These are phyloP conservation scores for Nemopilema nomurai DNA, from an alignment of 30 jellyfish, hydroid and myxozoan species.

Conservation along the genomic window DNA sequence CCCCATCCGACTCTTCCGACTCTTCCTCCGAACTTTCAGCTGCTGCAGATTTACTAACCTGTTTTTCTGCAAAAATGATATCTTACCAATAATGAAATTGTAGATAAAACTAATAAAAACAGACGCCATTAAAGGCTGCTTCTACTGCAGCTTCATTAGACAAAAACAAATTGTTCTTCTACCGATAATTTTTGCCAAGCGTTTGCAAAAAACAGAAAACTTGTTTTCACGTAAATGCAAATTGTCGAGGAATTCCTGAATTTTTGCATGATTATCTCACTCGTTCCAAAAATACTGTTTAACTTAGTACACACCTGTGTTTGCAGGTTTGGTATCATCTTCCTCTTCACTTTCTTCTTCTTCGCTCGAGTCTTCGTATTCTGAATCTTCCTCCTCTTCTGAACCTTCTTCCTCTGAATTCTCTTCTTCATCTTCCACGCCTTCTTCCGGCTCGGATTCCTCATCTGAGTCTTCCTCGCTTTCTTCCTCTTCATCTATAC, in stretches of 20 bases:
- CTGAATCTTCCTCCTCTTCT: conserved; percentile 59
- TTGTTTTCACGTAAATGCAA: too few relatives aligned
- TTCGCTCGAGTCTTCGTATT: conserved; percentile 33
- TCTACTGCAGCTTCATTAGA: background rate
- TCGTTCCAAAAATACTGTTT: background rate
- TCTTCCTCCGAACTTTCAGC: conserved; percentile 37
- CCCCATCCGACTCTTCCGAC: conserved; percentile 44
- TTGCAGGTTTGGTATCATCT: conserved; percentile 6
- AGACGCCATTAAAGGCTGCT: background rate
- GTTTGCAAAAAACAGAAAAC: too few relatives aligned
- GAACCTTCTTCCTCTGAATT: conserved; percentile 39
- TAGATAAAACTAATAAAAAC: background rate
- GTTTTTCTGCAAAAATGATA: background rate
- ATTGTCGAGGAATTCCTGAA: too few relatives aligned
- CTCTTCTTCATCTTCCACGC: conserved; percentile 53
- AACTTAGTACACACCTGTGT: background rate
- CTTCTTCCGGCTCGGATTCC: conserved; percentile 40
- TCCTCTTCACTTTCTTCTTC: conserved; percentile 56
- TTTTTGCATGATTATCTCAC: background rate
- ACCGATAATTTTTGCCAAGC: too few relatives aligned
- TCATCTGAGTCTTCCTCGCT: conserved; percentile 40
- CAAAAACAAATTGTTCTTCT: too few relatives aligned
- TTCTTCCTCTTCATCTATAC: conserved; percentile 51
- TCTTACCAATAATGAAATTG: background rate
- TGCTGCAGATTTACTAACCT: conserved; percentile 12